These are phyloP conservation scores for Seriola aureovittata DNA, from an alignment of 2,113 vertebrate species.

Conservation along the genomic window DNA sequence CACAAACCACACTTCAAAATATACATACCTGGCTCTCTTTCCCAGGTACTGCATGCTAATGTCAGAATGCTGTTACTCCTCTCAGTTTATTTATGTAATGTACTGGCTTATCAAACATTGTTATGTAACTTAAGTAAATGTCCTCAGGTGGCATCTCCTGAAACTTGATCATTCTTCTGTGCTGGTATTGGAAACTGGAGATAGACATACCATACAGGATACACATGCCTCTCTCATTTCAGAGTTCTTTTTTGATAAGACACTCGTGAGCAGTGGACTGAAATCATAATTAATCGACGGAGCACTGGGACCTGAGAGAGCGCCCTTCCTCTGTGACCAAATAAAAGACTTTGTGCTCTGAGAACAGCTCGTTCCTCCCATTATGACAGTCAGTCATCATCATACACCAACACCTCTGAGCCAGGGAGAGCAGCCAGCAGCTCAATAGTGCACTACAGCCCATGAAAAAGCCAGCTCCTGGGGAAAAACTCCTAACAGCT, in stretches of 20 bases:
- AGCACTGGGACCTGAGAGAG: not conserved
- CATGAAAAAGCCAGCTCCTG: not conserved
- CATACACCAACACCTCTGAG: conserved; percentile 20
- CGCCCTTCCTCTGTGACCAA: not conserved
- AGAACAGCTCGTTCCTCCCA: conserved; percentile 40
- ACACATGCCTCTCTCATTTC: not conserved
- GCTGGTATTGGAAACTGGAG: not conserved
- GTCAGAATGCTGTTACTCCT: not conserved
- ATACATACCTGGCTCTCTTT: not conserved
- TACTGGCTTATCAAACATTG: conserved; percentile 4
- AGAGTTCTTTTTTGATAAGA: not conserved
- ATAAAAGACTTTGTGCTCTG: conserved; percentile 25
- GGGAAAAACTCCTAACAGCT: not conserved
- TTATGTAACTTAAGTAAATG: conserved; percentile 9
- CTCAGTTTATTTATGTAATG: not conserved
- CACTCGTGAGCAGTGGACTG: not conserved
- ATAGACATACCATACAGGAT: not conserved
- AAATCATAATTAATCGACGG: not conserved
- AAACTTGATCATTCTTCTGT: not conserved
- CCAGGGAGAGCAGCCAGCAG: not conserved
- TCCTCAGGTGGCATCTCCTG: not conserved
- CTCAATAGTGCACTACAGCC: not conserved
- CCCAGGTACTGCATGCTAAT: not conserved
- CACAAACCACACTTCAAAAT: not conserved
- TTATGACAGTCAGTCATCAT: not conserved